Evolutionary conservation across 23 tunicate species (phyloP), one percentile per base, ranked within the genome.

Genomic region (Trididemnum clinides): DNA sequence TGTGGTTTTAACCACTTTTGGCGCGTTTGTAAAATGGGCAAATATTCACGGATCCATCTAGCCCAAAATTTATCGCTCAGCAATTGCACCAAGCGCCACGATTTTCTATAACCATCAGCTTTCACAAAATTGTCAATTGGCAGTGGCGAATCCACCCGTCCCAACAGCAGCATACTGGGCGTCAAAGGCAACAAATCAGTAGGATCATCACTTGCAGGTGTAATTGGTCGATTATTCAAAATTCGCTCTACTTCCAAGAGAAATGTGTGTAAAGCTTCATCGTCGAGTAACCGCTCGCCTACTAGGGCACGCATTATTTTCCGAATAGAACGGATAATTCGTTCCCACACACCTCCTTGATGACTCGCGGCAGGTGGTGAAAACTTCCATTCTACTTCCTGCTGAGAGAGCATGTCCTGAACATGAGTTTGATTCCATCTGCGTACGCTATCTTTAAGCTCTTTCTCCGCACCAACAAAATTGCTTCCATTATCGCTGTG

Each of bases 271-370:
- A 70, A 21, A 7, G 37, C 18, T 27, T 27, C 37, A 28, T 70
- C 77, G 38, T 70, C 77, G 6, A 70, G 38, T 19, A 30, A 6
- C 22, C 6, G 6, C 38, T 70, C 77, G 4, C 77, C 77, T 4
- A 33, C 77, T 15, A 70, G 15, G 4, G 81, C 3, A 4, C 44
- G 39, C 80, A 80, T 18, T 21, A 64, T 65, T 80, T 59, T 80
- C 10, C 84, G 84, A 23, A 59, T 22, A 33, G 81, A 32, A 6
- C 89, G 84, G 19, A 85, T 77, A 22, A 75, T 81, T 22, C 89
- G 30, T 37, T 84, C 81, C 28, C 36, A 72, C 4, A 84, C 88
- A 39, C 81, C 28, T 63, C 71, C 71, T 63, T 63, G 71, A n/a
- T 63, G 71, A 63, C 71, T 63, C n/a, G 71, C 26, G 2, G n/a